Evolutionary conservation across 2,797 vertebrate species (phyloP), one percentile per base, ranked within the genome.

Genomic region (Pelobates cultripes): DNA sequence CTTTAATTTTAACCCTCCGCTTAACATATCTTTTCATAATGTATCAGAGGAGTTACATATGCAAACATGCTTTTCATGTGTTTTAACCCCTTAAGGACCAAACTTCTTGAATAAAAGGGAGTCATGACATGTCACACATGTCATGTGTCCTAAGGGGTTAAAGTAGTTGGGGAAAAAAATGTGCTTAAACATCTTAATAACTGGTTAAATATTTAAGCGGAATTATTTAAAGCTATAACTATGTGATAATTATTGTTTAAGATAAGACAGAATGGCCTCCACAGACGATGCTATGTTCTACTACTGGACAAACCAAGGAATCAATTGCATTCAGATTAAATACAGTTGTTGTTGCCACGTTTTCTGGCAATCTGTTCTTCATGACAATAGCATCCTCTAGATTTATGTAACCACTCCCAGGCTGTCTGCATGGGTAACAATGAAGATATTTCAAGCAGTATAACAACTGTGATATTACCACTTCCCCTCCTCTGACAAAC

Each of bases 301-400:
- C 94, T 93, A 92, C 93, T 93, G 89, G 91, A 92, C 90, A 88
- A 91, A 89, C 92, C 90, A 91, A 93, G 90, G 92, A 94, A 95
- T 94, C 94, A 93, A 93, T 95, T 95, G 95, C 94, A 94, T 87
- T 88, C 91, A 90, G 95, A 96, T 96, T 95, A 95, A 95, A 93
- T 92, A 91, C 92, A 90, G 90, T 88, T 91, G 89, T 89, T 87
- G 85, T 91, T 95, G 94, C 87, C 90, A 89, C 90, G 94, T 68
- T 85, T 86, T 92, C 93, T 85, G 86, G 91, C 91, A 92, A 95
- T 95, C 94, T 84, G 84, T 88, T 93, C 90, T 90, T 92, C 88
- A 89, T 90, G 88, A 85, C 91, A 89, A 91, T 89, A 92, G 86
- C 87, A 85, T 93, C 93, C 92, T 92, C 92, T 94, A 86, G 78